Evolutionary conservation across 2,113 vertebrate species (phyloP).

Genomic region (Tyto alba): DNA sequence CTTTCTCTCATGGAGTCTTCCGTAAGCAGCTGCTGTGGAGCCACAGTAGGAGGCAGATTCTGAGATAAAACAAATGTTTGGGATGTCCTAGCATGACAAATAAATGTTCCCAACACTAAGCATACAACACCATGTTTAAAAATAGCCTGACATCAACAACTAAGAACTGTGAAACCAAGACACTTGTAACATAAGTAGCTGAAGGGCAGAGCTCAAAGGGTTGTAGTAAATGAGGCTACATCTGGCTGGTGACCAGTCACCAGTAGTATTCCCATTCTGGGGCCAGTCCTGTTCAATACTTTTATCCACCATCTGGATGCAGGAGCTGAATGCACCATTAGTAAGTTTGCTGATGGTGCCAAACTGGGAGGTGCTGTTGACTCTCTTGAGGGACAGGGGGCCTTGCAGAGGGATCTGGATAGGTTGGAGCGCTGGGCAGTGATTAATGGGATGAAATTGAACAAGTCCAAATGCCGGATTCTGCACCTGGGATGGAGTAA

Average conservation of each 20-base stretch:
- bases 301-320: not conserved
- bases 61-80: not conserved
- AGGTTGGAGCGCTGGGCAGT: no score
- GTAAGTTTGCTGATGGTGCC: not conserved
- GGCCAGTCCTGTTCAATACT: not conserved
- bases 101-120: not conserved
- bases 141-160: no score
- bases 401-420: not conserved
- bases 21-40: not conserved
- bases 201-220: not conserved
- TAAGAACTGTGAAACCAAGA: not conserved
- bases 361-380: not conserved
- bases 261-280: not conserved
- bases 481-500: not conserved
- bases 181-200: rapidly evolving
- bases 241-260: rapidly evolving
- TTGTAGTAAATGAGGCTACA: no score
- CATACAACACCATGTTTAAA: not conserved
- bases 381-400: not conserved
- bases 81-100: not conserved
- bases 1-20: not conserved
- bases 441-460: not conserved
- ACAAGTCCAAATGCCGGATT: not conserved
- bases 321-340: not conserved
- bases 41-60: not conserved